Conservation (phyloP, 1,140 invertebrate genomes). For the Wasmannia auropunctata region DNA sequence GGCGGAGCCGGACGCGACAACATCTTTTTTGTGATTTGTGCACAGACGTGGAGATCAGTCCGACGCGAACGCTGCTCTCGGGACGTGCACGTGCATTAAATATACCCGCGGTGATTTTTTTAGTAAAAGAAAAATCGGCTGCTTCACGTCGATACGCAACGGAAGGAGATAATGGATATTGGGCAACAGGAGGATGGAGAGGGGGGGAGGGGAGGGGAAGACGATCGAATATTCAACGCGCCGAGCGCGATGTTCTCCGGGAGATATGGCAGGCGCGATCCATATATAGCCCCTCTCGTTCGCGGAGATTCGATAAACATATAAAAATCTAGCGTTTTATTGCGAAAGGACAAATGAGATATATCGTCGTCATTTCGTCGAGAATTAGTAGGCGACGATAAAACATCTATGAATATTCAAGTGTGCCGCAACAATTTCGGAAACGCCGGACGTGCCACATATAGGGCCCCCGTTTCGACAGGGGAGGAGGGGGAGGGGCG, state of each 20-base stretch:
- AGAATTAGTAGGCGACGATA: slow-evolving; percentile 54
- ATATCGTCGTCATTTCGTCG: slow-evolving; percentile 1
- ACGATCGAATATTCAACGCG: not conserved
- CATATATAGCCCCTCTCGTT: slow-evolving; percentile 8
- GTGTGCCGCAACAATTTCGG: slow-evolving; percentile 40
- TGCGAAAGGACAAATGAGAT: slow-evolving; percentile 41
- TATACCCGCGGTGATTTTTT: not conserved
- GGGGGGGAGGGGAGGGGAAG: too few species aligned
- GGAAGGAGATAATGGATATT: not conserved
- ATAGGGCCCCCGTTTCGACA: not conserved
- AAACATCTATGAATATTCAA: slow-evolving; percentile 55
- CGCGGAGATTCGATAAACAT: not conserved
- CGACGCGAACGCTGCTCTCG: not conserved
- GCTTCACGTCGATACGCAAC: not conserved
- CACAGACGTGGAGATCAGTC: not conserved
- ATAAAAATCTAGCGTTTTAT: slow-evolving; percentile 28
- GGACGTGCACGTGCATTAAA: slow-evolving; percentile 9
- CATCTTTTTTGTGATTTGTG: slow-evolving; percentile 18
- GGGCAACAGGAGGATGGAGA: too few species aligned
- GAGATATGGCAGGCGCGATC: not conserved
- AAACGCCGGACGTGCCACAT: slow-evolving; percentile 48
- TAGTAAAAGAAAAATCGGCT: not conserved
- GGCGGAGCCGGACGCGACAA: slow-evolving; percentile 55
- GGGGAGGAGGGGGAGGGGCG: not conserved
- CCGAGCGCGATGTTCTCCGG: not conserved